phyloP scores from a whole-genome alignment of 2,888 invertebrate species.

The Thalpophila matura region DNA sequence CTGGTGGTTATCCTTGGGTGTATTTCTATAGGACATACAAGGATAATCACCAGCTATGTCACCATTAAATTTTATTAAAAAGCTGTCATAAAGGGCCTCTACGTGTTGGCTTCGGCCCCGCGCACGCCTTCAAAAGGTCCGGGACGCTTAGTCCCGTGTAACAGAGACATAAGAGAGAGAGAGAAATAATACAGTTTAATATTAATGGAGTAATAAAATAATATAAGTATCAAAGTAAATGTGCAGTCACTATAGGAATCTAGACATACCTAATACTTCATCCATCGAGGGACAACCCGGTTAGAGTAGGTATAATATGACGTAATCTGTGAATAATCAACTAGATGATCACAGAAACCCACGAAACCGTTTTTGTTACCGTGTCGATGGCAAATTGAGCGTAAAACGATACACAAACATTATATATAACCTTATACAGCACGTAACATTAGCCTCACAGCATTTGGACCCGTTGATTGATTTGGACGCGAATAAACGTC shows the following conservation, averaged over 20 bases:
- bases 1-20: too few species aligned
- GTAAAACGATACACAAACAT: conserved; percentile 23
- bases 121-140: too few species aligned
- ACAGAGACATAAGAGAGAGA: too few species aligned
- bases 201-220: conserved; percentile 24
- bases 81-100: too few species aligned
- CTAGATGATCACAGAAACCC: conserved; percentile 28
- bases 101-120: too few species aligned
- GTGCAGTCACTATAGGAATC: conserved; percentile 16
- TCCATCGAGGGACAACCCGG: conserved; percentile 31
- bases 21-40: too few species aligned
- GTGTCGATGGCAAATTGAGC: conserved; percentile 23
- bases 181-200: conserved; percentile 14
- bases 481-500: not conserved
- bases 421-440: conserved; percentile 6
- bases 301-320: conserved; percentile 49
- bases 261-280: conserved; percentile 16
- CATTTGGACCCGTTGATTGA: not conserved
- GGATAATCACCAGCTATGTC: too few species aligned
- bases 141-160: too few species aligned
- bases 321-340: conserved; percentile 58
- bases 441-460: not conserved
- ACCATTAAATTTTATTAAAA: too few species aligned
- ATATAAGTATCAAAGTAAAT: conserved; percentile 39
- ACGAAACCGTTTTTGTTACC: conserved; percentile 25